Evolutionary conservation across 2,113 vertebrate species (phyloP).

Genomic region (Alaudala cheleensis): DNA sequence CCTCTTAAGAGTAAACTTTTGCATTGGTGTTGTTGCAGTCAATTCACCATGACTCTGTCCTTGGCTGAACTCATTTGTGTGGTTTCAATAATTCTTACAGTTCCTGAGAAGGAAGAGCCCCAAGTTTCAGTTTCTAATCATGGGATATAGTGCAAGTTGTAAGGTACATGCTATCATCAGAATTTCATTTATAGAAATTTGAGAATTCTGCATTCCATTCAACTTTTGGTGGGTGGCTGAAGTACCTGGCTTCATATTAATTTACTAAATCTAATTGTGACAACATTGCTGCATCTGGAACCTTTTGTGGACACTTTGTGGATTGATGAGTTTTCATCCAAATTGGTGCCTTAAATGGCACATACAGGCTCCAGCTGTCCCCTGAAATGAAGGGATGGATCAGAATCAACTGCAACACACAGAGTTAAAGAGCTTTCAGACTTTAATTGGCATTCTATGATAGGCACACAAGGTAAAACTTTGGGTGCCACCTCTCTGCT

Average conservation of each 20-base stretch:
- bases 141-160: neutral
- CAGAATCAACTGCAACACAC: neutral
- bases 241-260: neutral
- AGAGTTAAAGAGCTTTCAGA: neutral
- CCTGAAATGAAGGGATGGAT: neutral
- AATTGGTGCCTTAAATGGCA: neutral
- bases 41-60: neutral
- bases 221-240: neutral
- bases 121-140: neutral
- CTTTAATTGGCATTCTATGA: neutral
- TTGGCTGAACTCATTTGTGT: neutral
- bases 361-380: neutral
- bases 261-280: fast-evolving
- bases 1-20: neutral
- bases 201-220: neutral
- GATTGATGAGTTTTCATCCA: neutral
- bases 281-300: neutral
- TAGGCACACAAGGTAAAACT: neutral
- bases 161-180: neutral
- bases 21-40: neutral
- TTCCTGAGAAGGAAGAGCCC: neutral
- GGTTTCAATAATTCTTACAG: neutral
- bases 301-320: neutral
- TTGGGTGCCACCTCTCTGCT: neutral
- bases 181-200: neutral